phyloP scores from a whole-genome alignment of 2,113 vertebrate species.

The Euleptes europaea region DNA sequence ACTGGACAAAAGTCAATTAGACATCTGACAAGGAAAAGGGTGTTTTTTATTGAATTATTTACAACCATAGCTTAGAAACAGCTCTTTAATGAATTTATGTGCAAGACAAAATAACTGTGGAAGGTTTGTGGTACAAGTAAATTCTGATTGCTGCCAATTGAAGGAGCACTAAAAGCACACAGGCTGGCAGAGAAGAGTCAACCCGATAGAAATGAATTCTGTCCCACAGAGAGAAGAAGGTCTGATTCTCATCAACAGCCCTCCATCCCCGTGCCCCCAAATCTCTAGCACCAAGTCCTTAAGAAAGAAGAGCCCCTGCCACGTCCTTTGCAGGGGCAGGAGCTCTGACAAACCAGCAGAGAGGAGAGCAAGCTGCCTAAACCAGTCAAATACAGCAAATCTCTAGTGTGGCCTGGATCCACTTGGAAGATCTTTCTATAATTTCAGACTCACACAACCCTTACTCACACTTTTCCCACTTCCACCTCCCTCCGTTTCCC shows the following conservation, averaged over 20 bases:
- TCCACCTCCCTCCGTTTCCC: background rate
- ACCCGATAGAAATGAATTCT: background rate
- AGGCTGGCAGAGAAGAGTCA: background rate
- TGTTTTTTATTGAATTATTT: slow-evolving; percentile 68
- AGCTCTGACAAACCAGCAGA: background rate
- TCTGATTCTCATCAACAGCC: background rate
- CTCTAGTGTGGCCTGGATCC: background rate
- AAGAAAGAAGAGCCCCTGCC: background rate
- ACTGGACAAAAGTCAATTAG: background rate
- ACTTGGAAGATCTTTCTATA: background rate
- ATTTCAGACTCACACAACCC: slow-evolving; percentile 9
- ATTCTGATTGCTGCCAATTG: slow-evolving; percentile 13
- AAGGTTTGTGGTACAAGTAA: background rate
- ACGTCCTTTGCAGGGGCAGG: background rate
- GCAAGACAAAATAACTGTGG: background rate
- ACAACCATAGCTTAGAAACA: slow-evolving; percentile 48
- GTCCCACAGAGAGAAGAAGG: too few species aligned
- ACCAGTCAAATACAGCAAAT: background rate
- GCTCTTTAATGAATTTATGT: background rate
- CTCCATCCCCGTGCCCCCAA: background rate
- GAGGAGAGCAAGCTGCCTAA: background rate
- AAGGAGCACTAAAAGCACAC: background rate
- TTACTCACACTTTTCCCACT: background rate
- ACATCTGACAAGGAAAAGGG: background rate
- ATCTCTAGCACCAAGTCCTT: background rate